Base-by-base conservation (phyloP, 2,113 vertebrate species). In the Apodemus speciosus region DNA sequence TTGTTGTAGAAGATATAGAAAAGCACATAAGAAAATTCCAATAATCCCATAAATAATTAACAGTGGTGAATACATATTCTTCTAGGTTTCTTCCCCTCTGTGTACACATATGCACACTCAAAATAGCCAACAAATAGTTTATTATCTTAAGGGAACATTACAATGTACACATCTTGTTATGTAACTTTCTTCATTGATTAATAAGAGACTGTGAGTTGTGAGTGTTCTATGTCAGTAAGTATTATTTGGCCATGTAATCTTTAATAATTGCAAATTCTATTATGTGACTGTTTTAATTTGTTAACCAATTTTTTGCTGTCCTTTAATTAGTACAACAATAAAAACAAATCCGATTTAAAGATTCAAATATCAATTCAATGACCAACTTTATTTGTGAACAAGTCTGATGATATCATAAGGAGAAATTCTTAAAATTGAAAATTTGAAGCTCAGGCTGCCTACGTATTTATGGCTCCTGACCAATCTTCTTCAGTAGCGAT, bases 261-360 rank as follows among this genome's bases (percentile, higher is more conserved):
- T 85, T 35, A 20, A 77, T 86, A 83, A 95, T 80, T 84, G 3
- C 27, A 92, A 94, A 87, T 66, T 69, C 40, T 35, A 56, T 76
- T 75, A 35, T 89, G 3, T 95, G 23, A 71, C 32, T 43, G 15
- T n/a, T 73, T 40, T 6, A 81, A 46, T 90, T 13, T 88, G 40
- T 76, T 91, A 92, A 46, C n/a, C 8, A 38, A 38, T 84, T 46
- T 62, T 46, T 84, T n/a, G 30, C 58, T 90, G 43, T 75, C 51
- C 21, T 69, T 91, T 53, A 72, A 35, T 77, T 77, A 81, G 20
- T 30, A 21, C 1, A 25, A 83, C 11, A 71, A 60, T n/a, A 76
- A 51, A 64, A 71, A 51, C 8, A 85, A 66, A 40, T 71, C 49
- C 1, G 23, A 14, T 43, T 68, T 75, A 76, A 8, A 71, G 86